A percentile compares a stretch with the other conserved stretches of the same genome.
These are phyloP conservation scores for Miniopterus natalensis DNA, from an alignment of 2,113 vertebrate genomes.

Conservation along the genomic window DNA sequence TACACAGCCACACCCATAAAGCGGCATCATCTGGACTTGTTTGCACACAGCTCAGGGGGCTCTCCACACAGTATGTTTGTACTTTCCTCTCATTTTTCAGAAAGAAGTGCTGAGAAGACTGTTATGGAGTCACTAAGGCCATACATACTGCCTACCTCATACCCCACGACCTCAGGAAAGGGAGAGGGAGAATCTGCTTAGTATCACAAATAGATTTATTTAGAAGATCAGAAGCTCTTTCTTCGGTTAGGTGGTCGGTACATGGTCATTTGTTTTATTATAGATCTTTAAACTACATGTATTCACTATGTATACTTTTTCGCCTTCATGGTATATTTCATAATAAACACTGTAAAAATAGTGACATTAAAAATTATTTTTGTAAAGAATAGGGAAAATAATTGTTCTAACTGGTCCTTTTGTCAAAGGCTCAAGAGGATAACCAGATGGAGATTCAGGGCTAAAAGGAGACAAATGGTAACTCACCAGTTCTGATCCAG, in stretches of 20 bases:
- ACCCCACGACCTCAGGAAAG: neutral
- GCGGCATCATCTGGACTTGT: neutral
- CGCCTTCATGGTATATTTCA: neutral
- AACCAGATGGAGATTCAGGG: neutral
- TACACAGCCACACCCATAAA: neutral
- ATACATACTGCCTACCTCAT: neutral
- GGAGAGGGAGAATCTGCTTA: neutral
- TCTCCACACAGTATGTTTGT: neutral
- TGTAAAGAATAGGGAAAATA: neutral
- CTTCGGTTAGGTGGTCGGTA: slow-evolving; percentile 40
- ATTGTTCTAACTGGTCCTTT: neutral
- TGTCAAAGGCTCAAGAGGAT: slow-evolving; percentile 7
- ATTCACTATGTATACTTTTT: neutral
- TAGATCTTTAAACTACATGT: slow-evolving; percentile 6
- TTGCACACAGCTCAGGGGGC: neutral
- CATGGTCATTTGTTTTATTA: slow-evolving; percentile 24
- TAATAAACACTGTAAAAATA: slow-evolving; percentile 25
- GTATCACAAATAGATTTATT: slow-evolving; percentile 33
- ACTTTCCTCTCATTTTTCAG: neutral
- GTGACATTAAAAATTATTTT: slow-evolving; percentile 32
- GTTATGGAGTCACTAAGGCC: neutral
- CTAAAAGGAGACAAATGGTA: slow-evolving; percentile 27
- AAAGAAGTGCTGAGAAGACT: slow-evolving; percentile 7
- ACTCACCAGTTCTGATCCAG: neutral
- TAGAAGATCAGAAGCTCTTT: neutral